Evolutionary conservation across 2,113 vertebrate genomes (phyloP).

Genomic region (Pteropus alecto): DNA sequence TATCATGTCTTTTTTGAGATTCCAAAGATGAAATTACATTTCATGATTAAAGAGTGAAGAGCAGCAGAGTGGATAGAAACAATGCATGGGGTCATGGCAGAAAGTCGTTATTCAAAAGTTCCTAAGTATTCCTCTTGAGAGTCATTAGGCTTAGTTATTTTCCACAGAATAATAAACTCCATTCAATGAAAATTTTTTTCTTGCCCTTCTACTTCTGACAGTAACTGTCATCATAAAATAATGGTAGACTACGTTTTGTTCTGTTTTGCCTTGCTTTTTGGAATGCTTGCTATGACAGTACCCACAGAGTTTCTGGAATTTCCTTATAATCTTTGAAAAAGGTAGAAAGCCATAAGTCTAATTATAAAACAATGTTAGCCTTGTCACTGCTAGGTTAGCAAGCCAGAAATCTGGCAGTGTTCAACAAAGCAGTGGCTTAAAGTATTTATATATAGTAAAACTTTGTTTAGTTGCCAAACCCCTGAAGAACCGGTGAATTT

Average conservation of each 20-base stretch:
- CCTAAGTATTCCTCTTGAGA: neutral
- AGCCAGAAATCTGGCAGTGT: slow-evolving; percentile 28
- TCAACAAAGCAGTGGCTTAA: neutral
- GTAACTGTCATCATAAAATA: slow-evolving; percentile 17
- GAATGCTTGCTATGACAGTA: neutral
- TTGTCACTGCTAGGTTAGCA: neutral
- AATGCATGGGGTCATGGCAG: too few species aligned
- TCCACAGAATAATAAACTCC: neutral
- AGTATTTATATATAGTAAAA: slow-evolving; percentile 20
- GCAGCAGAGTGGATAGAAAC: neutral
- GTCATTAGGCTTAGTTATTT: neutral
- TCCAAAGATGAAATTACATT: neutral
- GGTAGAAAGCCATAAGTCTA: neutral
- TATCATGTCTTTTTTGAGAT: neutral
- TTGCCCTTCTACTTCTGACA: neutral
- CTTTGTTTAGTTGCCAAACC: slow-evolving; percentile 25
- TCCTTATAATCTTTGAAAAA: slow-evolving; percentile 1
- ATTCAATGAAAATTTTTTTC: neutral
- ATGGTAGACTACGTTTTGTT: neutral
- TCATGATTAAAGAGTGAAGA: neutral
- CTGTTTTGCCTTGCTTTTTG: slow-evolving; percentile 37
- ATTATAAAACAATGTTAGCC: slow-evolving; percentile 52
- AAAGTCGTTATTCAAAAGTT: neutral
- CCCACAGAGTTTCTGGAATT: slow-evolving; percentile 54
- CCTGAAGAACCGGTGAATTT: neutral